Evolutionary conservation across 2,797 vertebrate species (phyloP).

Genomic region (Lepus oiostolus): DNA sequence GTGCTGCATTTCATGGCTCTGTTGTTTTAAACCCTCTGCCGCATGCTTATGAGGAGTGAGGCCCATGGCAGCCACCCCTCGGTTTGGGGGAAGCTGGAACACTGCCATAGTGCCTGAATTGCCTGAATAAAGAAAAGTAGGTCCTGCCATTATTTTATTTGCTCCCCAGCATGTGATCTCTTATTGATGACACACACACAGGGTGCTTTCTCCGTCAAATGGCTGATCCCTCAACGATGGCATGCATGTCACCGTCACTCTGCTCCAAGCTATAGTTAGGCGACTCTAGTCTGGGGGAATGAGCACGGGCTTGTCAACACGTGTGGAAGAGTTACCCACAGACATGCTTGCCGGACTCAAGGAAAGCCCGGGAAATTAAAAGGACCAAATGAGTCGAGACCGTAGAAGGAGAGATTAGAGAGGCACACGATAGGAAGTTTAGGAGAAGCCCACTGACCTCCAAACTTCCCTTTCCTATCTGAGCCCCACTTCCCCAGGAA

Average conservation of each 20-base stretch:
- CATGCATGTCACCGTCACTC: background rate
- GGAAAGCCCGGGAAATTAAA: slow-evolving; percentile 55
- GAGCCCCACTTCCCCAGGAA: background rate
- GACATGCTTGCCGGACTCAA: slow-evolving; percentile 53
- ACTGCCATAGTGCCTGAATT: slow-evolving; percentile 53
- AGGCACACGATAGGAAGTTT: slow-evolving; percentile 11
- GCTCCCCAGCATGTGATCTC: slow-evolving; percentile 69
- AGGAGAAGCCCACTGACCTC: background rate
- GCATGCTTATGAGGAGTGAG: slow-evolving; percentile 51
- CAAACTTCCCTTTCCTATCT: slow-evolving; percentile 32
- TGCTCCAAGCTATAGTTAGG: slow-evolving; percentile 33
- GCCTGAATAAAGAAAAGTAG: slow-evolving; percentile 63
- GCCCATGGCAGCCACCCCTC: slow-evolving; percentile 24
- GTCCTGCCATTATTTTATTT: slow-evolving; percentile 81
- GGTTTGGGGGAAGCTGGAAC: slow-evolving; percentile 65
- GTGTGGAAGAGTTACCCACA: slow-evolving; percentile 47
- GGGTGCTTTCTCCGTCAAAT: slow-evolving; percentile 26
- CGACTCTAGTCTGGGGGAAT: background rate
- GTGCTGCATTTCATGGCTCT: slow-evolving; percentile 71
- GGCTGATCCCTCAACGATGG: slow-evolving; percentile 24
- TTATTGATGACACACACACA: slow-evolving; percentile 48
- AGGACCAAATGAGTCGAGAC: slow-evolving; percentile 18
- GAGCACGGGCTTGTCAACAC: slow-evolving; percentile 30
- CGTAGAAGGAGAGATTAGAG: slow-evolving; percentile 24
- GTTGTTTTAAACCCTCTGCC: slow-evolving; percentile 68